Evolutionary conservation across 2,797 vertebrate species (phyloP), one percentile per base, ranked within the genome.

Genomic region (Gobio occitaniae): DNA sequence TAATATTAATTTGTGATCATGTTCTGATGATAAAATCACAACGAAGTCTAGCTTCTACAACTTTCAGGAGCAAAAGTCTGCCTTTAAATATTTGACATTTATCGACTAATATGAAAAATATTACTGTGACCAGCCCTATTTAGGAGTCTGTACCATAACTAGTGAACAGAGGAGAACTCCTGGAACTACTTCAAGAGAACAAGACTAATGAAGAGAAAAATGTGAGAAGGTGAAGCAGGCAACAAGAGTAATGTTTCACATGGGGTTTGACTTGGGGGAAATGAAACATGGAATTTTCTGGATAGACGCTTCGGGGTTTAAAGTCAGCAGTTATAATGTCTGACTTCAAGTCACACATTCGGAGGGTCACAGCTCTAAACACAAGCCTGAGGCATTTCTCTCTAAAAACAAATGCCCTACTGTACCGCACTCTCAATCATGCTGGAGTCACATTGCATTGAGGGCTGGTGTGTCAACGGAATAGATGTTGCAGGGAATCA

Each of bases 321-420:
- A 86, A 84, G 87, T 89, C 90, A 91, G 88, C 87, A 88, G 91
- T 87, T 82, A 84, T 84, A 25, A 68, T 83, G 88, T 84, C 80
- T 88, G 81, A 90, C 87, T 89, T 87, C 1, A 19, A 71, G 90
- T 93, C 93, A 93, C 92, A 91, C 84, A 86, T 85, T 90, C 56
- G 78, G 38, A 59, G 32, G 56, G 63, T 54, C 80, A 72, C 47
- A 69, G 65, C 59, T 70, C 52, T 72, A 52, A 66, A 78, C 38
- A 77, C 83, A 50, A 75, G 79, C 85, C 87, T 9, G 44, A 77
- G 83, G 82, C 47, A 66, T 41, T 41, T 29, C 29, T 7, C 69
- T 36, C 10, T 19, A 82, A 47, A 25, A 82, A 69, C 79, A 79
- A 68, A 76, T 10, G 25, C 56, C 44, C 54, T 69, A 86, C 74